Conservation (phyloP, 2,113 vertebrate species). For the Ploceus nigricollis region DNA sequence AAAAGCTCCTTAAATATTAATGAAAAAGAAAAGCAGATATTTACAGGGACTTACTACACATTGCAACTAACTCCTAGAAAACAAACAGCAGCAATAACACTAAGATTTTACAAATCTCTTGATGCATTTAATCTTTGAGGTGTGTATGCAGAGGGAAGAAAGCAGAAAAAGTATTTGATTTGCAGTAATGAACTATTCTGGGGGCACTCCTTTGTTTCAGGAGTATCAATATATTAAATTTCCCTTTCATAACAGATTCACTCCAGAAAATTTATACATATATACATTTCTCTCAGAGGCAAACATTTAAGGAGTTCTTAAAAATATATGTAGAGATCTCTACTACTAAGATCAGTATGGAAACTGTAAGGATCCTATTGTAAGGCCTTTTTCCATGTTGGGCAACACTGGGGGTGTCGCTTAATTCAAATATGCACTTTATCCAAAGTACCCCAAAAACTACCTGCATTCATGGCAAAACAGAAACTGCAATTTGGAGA, state of each 20-base stretch:
- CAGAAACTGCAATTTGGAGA: background rate
- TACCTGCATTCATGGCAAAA: background rate
- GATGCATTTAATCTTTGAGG: background rate
- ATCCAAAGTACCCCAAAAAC: background rate
- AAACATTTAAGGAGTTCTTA: background rate
- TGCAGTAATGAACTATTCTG: background rate
- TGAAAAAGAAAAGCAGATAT: background rate
- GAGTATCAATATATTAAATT: background rate
- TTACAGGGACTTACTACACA: background rate
- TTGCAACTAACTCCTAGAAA: background rate
- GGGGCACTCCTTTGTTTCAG: background rate
- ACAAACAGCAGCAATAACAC: background rate
- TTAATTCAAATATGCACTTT: background rate
- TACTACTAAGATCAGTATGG: background rate
- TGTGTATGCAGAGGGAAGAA: background rate
- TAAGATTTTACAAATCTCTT: background rate
- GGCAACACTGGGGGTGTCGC: background rate
- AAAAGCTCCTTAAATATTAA: constrained; percentile 48
- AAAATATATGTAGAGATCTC: background rate
- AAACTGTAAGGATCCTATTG: background rate
- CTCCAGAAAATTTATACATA: background rate
- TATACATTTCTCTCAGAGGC: background rate
- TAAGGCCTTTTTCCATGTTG: background rate
- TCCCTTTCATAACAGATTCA: background rate
- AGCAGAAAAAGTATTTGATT: background rate